These are phyloP conservation scores for Drosophila rhopaloa DNA, from an alignment of 1,140 invertebrate species.

Conservation along the genomic window DNA sequence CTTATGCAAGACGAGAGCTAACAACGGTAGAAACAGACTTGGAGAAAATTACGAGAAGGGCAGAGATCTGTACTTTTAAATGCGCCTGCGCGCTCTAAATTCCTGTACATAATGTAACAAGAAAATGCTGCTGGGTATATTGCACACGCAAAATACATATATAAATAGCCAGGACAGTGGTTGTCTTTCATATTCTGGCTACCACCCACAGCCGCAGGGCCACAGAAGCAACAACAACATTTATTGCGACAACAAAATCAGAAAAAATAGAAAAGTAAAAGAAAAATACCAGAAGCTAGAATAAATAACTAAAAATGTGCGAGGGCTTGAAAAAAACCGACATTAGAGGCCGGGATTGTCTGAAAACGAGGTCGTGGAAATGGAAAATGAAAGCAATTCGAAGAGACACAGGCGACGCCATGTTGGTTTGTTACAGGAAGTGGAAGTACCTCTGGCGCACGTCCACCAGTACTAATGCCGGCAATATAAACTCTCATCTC, in stretches of 20 bases:
- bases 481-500: slow-evolving; percentile 49
- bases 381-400: slow-evolving; percentile 83
- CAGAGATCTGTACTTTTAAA: not conserved
- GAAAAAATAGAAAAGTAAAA: slow-evolving; percentile 45
- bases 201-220: slow-evolving; percentile 74
- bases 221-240: slow-evolving; percentile 45
- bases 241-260: slow-evolving; percentile 44
- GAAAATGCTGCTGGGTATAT: slow-evolving; percentile 16
- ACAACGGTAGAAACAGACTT: not conserved
- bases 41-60: slow-evolving; percentile 8
- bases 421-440: slow-evolving; percentile 53
- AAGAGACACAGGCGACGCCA: slow-evolving; percentile 54
- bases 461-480: slow-evolving; percentile 43
- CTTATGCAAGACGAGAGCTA: slow-evolving; percentile 43
- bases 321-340: slow-evolving; percentile 25
- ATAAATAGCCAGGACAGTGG: slow-evolving; percentile 19
- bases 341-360: slow-evolving; percentile 32
- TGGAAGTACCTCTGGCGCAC: not conserved
- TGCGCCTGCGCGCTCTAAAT: slow-evolving; percentile 50
- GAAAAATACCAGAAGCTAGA: slow-evolving; percentile 6
- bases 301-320: slow-evolving; percentile 50
- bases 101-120: slow-evolving; percentile 42
- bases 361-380: slow-evolving; percentile 83
- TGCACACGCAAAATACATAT: slow-evolving; percentile 24
- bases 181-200: slow-evolving; percentile 50